These are phyloP conservation scores for Rhipidura dahli DNA, from an alignment of 2,113 vertebrate genomes.

Conservation along the genomic window DNA sequence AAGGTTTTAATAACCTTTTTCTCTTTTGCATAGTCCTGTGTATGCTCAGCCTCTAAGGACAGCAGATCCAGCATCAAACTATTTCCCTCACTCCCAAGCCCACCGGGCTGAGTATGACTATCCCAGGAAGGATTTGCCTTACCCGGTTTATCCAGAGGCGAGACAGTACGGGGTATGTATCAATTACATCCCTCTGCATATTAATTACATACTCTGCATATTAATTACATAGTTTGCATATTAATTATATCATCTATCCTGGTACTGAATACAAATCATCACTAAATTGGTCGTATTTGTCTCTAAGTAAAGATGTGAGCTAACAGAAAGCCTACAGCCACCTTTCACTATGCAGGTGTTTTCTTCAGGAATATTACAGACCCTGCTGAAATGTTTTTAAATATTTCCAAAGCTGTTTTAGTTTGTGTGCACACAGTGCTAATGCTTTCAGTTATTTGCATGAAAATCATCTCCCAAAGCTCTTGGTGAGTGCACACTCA, in stretches of 20 bases:
- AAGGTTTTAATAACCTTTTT: neutral
- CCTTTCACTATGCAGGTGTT: neutral
- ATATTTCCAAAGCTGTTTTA: neutral
- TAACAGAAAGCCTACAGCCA: neutral
- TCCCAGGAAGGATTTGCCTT: neutral
- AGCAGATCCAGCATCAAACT: neutral
- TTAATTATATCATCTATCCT: neutral
- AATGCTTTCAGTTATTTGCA: neutral
- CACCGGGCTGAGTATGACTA: rapidly evolving
- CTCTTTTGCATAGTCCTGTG: neutral
- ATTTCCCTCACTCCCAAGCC: neutral
- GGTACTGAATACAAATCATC: neutral
- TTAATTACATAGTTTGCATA: neutral
- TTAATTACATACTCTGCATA: neutral
- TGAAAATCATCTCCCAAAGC: neutral
- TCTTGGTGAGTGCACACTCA: neutral
- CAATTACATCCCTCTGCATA: neutral
- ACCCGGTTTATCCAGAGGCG: neutral
- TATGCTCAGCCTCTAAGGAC: neutral
- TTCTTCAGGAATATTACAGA: neutral
- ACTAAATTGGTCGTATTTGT: neutral
- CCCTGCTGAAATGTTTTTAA: neutral
- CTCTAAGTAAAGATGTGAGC: neutral
- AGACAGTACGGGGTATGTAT: neutral
- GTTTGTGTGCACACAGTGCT: neutral